Evolutionary conservation across 1,140 invertebrate species (phyloP), one percentile per base, ranked within the genome.

Genomic region (Episyrphus balteatus): DNA sequence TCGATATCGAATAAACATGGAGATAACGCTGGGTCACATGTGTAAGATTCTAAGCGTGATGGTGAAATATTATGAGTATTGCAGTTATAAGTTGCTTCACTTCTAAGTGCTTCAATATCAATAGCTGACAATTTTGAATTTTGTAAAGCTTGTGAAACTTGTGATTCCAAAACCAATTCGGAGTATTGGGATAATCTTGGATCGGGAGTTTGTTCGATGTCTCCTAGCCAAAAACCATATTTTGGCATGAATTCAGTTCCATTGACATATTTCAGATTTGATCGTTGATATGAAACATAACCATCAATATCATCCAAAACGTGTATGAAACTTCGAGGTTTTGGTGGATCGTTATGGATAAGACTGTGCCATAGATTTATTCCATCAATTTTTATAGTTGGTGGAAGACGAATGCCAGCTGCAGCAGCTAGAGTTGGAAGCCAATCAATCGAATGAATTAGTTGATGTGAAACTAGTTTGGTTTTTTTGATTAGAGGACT

Each of bases 371-470:
- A 91, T 58, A 84, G 68, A 59, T 86, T 72, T 1, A 77, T 61
- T 0, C 87, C 87, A 65, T 91, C 86, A 15, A 90, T 67, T 11
- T 70, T 21, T 8, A 64, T 42, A 46, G 52, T 32, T 8, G 37
- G 10, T 2, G 58, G 56, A 36, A 59, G 49, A 11, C 39, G 32
- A 5, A 68, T 62, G 70, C 78, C 79, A 48, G 77, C 78, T 30
- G 78, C 80, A 21, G 73, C 67, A 32, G 73, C 78, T 1, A 96
- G 67, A 1, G 91, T 94, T 2, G 91, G 91, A 30, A 94, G 57
- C 89, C 90, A 94, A 66, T 95, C 92, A 14, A 77, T 73, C 11
- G 92, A 78, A 53, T 91, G 86, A 61, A 92, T 82, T 43, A 91
- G 72, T 46, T 88, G 77, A 57, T 83, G 77, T 37, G 79, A 83